Base-by-base conservation (phyloP, 1,140 invertebrate genomes). In the Pectinophora gossypiella region DNA sequence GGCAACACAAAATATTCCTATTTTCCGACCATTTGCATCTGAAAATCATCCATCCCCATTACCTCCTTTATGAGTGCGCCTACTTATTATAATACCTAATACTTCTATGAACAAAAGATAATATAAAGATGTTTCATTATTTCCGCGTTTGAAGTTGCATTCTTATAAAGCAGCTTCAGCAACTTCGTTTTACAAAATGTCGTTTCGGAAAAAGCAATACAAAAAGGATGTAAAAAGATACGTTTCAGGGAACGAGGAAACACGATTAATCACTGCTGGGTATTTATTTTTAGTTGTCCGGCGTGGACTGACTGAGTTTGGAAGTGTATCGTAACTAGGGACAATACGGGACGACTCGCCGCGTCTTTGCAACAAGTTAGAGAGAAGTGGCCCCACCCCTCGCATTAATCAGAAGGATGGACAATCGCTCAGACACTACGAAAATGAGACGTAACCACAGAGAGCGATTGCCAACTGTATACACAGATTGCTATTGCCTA, bases 341-440 rank as follows among this genome's bases (percentile, higher is more conserved):
- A 73, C 74, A 66, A 73, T 72, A 9, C 19, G 42, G 20, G 42
- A 44, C 15, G 61, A 64, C 59, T 52, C 59, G 63, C 62, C 10
- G 18, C 5, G 6, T 59, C 59, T 60, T 76, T 57, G 73, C 72
- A 79, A 81, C 72, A 80, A 81, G 70, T 78, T 72, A 74, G 64
- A 54, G 60, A 54, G 47, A 63, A 68, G 50, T 46, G 65, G 61
- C 59, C 66, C 68, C 55, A 61, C 52, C 66, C 51, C 48, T 68
- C 57, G 58, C 68, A 81, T 81, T 78, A 77, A 84, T 81, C 80
- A 84, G 75, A 63, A 51, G 42, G 62, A 69, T 64, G 59, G 58
- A 61, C 60, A 65, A 66, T 66, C 59, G 54, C 51, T 12, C 7
- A 40, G 13, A 16, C 1, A 18, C 52, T 23, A 52, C 19, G 45